A percentile compares a stretch with the other conserved stretches of the same genome.
phyloP scores from a whole-genome alignment of 2,888 invertebrate genomes.

The Ctenicera cuprea region DNA sequence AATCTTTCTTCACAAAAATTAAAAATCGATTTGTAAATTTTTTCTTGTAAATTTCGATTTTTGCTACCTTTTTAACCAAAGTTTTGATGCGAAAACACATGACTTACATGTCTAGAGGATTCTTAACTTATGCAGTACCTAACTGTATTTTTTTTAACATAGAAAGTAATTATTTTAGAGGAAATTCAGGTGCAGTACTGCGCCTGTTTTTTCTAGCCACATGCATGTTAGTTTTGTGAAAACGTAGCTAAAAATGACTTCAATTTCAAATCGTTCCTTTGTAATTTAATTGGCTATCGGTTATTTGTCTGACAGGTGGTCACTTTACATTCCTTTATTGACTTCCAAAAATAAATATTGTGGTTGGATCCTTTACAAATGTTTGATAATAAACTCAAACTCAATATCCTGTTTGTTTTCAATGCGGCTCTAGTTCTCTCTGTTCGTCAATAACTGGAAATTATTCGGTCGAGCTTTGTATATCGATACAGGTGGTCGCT shows the following conservation, averaged over 20 bases:
- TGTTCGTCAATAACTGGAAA: constrained; percentile 17
- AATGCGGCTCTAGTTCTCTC: background rate
- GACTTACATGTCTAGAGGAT: too few relatives aligned
- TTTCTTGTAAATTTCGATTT: too few relatives aligned
- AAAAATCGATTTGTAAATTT: too few relatives aligned
- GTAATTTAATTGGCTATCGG: constrained; percentile 20
- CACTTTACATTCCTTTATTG: constrained; percentile 19
- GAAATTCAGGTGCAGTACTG: too few relatives aligned
- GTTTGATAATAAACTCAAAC: constrained; percentile 9
- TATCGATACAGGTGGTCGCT: constrained; percentile 49
- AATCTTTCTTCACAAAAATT: too few relatives aligned
- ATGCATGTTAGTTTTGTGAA: too few relatives aligned
- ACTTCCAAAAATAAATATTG: constrained; percentile 29
- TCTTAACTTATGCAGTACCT: too few relatives aligned
- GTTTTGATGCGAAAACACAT: too few relatives aligned
- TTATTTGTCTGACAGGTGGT: constrained; percentile 30
- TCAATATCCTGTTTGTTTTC: constrained; percentile 24
- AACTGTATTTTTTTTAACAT: too few relatives aligned
- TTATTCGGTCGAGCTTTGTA: constrained; percentile 12
- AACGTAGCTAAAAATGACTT: background rate
- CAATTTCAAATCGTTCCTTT: constrained; percentile 12
- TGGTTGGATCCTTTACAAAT: background rate
- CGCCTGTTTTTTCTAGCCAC: too few relatives aligned
- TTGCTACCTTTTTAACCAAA: too few relatives aligned
- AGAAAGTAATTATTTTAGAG: too few relatives aligned